Evolutionary conservation across 2,888 invertebrate genomes (phyloP).

Genomic region (Neria commutata): DNA sequence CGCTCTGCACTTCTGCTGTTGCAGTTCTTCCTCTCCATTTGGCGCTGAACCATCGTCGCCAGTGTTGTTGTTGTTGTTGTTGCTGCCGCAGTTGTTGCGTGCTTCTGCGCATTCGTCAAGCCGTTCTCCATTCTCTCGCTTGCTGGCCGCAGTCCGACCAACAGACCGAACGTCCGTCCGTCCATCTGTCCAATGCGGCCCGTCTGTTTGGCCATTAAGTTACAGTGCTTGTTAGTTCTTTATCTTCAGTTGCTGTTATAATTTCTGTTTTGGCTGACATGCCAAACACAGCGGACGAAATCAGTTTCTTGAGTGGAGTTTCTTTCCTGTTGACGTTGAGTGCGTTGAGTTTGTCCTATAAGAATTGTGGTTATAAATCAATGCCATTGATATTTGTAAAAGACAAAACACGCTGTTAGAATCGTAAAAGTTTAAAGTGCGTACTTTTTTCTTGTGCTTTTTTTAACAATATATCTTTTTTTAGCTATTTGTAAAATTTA

Average conservation of each 20-base stretch:
- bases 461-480: no score
- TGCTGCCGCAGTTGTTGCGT: slow-evolving; percentile 7
- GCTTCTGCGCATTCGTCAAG: neutral
- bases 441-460: no score
- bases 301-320: slow-evolving; percentile 4
- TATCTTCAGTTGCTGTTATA: slow-evolving; percentile 41
- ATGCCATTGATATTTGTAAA: no score
- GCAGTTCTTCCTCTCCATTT: no score
- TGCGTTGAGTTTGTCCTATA: neutral
- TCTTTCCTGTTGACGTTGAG: neutral
- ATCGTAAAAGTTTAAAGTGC: no score
- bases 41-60: neutral
- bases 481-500: no score
- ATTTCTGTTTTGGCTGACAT: slow-evolving; percentile 39
- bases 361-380: no score
- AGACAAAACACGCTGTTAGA: no score
- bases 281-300: slow-evolving; percentile 28
- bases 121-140: neutral
- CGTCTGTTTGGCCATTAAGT: slow-evolving; percentile 31
- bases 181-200: no score
- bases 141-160: neutral
- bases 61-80: slow-evolving; percentile 12
- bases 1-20: no score
- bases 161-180: neutral
- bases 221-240: slow-evolving; percentile 32